A percentile compares a stretch with the other conserved stretches of the same genome.
Evolutionary conservation across 2,113 vertebrate genomes (phyloP).

Genomic region (Salvelinus sp.): DNA sequence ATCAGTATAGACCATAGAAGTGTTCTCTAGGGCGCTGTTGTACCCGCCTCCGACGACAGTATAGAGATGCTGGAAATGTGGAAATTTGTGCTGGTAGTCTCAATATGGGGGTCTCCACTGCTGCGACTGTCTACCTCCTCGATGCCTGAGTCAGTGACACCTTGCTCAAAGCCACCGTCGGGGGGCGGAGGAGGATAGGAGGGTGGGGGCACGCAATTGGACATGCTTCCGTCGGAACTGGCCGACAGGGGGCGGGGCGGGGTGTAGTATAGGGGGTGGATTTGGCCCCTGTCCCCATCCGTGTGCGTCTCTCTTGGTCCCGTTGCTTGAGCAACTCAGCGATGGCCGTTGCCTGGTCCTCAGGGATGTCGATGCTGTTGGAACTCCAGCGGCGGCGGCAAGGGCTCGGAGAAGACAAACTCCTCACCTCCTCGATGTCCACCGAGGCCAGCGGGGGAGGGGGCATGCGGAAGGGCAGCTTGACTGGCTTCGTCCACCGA

Average conservation of each 20-base stretch:
- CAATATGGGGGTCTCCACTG: conserved; percentile 90
- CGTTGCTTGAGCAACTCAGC: conserved; percentile 79
- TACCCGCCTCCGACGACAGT: conserved; percentile 88
- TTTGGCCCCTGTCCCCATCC: conserved; percentile 41
- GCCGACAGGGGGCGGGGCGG: conserved; percentile 62
- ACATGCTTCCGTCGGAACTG: conserved; percentile 77
- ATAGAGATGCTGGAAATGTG: conserved; percentile 94
- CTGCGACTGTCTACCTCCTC: conserved; percentile 94
- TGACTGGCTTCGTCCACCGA: conserved; percentile 88
- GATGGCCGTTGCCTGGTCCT: conserved; percentile 81
- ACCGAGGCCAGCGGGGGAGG: conserved; percentile 92
- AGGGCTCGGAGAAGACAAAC: conserved; percentile 90
- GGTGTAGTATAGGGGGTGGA: conserved; percentile 66
- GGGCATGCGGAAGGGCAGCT: conserved; percentile 91
- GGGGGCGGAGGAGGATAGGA: conserved; percentile 83
- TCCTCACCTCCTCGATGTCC: conserved; percentile 95
- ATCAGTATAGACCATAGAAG: conserved; percentile 90
- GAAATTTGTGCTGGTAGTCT: conserved; percentile 98
- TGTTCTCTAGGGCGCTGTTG: conserved; percentile 82
- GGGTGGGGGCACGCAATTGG: conserved; percentile 82
- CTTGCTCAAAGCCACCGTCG: conserved; percentile 76
- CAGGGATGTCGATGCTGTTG: conserved; percentile 95
- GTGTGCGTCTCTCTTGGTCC: conserved; percentile 54
- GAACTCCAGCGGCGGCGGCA: conserved; percentile 95
- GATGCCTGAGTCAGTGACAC: conserved; percentile 88